phyloP scores from a whole-genome alignment of 2,797 vertebrate species.

The Acridotheres tristis region DNA sequence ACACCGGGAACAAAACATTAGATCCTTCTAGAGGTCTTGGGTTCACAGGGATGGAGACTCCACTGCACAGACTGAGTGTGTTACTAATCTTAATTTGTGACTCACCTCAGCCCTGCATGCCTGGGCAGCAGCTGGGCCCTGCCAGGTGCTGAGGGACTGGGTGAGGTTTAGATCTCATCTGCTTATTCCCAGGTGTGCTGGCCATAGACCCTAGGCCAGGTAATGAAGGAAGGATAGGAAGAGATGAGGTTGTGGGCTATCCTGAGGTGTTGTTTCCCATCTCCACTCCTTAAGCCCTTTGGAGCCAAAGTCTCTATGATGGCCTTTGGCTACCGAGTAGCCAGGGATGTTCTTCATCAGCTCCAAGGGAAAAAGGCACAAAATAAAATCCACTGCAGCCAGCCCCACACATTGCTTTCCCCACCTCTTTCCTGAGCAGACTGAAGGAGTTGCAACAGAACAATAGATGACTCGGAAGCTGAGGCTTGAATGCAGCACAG shows the following conservation, averaged over 20 bases:
- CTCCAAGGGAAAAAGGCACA: neutral
- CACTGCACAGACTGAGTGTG: neutral
- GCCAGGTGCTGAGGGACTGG: neutral
- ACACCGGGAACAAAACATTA: neutral
- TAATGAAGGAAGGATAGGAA: neutral
- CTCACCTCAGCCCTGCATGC: neutral
- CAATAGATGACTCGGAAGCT: fast-evolving
- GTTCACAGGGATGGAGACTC: neutral
- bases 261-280: no score
- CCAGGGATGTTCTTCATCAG: neutral
- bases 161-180: neutral
- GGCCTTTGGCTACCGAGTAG: neutral
- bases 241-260: neutral
- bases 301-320: neutral
- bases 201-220: neutral
- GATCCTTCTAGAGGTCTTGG: neutral
- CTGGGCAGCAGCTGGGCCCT: neutral
- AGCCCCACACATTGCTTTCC: neutral
- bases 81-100: neutral
- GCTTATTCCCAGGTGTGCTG: neutral
- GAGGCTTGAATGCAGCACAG: neutral
- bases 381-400: neutral
- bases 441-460: neutral
- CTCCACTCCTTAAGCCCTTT: neutral
- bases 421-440: neutral